Base-by-base conservation (phyloP, 2,888 invertebrate genomes). In the Spialia ferax region DNA sequence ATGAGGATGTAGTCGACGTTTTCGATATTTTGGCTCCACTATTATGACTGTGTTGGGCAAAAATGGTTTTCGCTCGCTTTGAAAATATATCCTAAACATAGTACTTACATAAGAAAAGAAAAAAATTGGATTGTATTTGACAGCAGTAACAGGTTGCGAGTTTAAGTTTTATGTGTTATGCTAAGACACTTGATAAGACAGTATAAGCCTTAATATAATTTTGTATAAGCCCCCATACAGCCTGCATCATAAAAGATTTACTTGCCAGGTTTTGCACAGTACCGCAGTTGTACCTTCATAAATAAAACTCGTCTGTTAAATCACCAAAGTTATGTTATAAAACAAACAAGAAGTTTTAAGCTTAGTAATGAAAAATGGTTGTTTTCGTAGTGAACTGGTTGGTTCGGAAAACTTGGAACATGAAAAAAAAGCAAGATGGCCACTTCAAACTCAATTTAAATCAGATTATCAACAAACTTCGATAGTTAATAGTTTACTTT, bases 401-500 rank as follows among this genome's bases (percentile, higher is more conserved):
- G 57, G 66, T 65, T 66, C 60, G 32, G 38, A 59, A 69, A 69
- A 63, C 52, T 66, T 50, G 38, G 38, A 50, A 45, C 35, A 22
- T 48, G 26, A 35, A 69, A 69, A 56, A 70, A 67, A 65, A 65
- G 23, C 50, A 45, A 57, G 57, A 35, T 13, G 56, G 35, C 45
- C 35, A 56, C 26, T 29, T 35, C 35, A 8, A 61, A 64, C 67
- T 68, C 22, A 48, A 11, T 56, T 62, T 63, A 69, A 75, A 76
- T 71, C 63, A 62, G 65, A 70, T 74, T 72, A 63, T 59, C 60
- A n/a, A 70, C 61, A 72, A 77, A 76, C 67, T 78, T 76, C 70
- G 69, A 74, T 74, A 78, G 62, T 74, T 73, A 80, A 79, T 73
- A 76, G 68, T 73, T 71, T 68, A 61, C 56, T 73, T 84, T 87